A percentile compares a stretch with the other conserved stretches of the same genome.
Conservation (phyloP, 1,140 invertebrate genomes). For the Bombus terrestris region DNA sequence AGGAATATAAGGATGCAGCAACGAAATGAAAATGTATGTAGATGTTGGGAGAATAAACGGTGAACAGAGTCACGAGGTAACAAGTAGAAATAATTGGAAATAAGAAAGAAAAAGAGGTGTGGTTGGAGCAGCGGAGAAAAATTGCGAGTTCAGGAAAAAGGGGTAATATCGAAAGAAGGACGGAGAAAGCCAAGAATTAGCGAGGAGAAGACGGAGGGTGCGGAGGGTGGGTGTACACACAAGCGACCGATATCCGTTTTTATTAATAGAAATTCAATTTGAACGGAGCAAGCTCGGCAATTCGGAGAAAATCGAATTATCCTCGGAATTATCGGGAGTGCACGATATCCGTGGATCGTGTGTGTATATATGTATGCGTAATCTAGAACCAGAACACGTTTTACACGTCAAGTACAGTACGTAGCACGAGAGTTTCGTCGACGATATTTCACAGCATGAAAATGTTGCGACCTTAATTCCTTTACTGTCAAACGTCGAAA, state of each 20-base stretch:
- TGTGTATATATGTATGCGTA: conserved; percentile 13
- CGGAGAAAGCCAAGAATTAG: conserved; percentile 6
- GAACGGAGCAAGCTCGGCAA: conserved; percentile 66
- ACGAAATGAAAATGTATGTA: not conserved
- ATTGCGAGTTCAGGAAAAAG: not conserved
- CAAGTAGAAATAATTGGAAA: conserved; percentile 42
- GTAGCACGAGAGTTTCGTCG: conserved; percentile 32
- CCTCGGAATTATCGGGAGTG: conserved; percentile 69
- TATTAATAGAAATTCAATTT: conserved; percentile 78
- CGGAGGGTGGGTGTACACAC: conserved; percentile 31
- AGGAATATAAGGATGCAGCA: too few relatives aligned
- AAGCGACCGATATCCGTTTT: conserved; percentile 73
- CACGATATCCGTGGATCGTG: conserved; percentile 50
- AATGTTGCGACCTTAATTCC: conserved; percentile 23
- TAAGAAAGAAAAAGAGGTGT: not conserved
- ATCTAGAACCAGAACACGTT: conserved; percentile 28
- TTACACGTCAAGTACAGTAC: conserved; percentile 44
- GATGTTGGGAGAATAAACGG: not conserved
- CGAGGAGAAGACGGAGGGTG: not conserved
- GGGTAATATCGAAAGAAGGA: conserved; percentile 5
- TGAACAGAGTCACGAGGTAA: not conserved
- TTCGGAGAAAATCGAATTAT: conserved; percentile 75
- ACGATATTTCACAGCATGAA: conserved; percentile 37
- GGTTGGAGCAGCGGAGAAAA: not conserved
- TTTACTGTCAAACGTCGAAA: not conserved